Evolutionary conservation across 2,113 vertebrate species (phyloP), one percentile per base, ranked within the genome.

Genomic region (Cololabis saira): DNA sequence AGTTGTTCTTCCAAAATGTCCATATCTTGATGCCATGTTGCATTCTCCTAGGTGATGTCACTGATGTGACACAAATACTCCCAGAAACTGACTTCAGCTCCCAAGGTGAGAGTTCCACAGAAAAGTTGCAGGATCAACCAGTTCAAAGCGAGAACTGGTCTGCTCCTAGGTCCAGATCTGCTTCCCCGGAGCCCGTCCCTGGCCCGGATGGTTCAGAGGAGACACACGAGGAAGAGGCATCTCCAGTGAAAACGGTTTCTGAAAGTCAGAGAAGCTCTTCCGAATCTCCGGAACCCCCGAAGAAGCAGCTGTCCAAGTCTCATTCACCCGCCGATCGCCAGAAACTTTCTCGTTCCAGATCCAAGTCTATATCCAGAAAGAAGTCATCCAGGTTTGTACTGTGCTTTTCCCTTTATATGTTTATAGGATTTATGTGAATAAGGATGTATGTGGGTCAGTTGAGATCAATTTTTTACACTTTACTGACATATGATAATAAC

Each of bases 271-370:
- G 24, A 75, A 84, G 77, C 66, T 70, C 84, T 58, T 86, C 89
- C 10, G 24, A 50, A 42, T 86, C 89, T 57, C 88, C 90, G 2
- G 53, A 24, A 50, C 42, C 51, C 24, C 51, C 74, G 57, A 87
- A 85, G 58, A 83, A 89, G 59, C 62, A 82, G 58, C 67, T 53
- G 16, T 91, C 90, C 30, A 77, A 74, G 70, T 91, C 89, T 1
- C 68, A 6, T 43, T 93, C 92, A 8, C 92, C 91, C 14, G 3
- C 73, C 0, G 50, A 50, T 22, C 45, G 10, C 4, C 75, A 66
- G 37, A 93, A 93, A 58, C 87, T 53, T 12, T 92, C 91, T 24
- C 88, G 83, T 45, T 92, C 92, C 52, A 60, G 69, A 21, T 90
- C 92, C 2, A 93, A 91, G 74, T 78, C 89, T 41, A 11, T 24